A percentile compares a stretch with the other conserved stretches of the same genome.
Conservation (phyloP, 2,888 invertebrate species). For the Tanytarsus gracilentus region DNA sequence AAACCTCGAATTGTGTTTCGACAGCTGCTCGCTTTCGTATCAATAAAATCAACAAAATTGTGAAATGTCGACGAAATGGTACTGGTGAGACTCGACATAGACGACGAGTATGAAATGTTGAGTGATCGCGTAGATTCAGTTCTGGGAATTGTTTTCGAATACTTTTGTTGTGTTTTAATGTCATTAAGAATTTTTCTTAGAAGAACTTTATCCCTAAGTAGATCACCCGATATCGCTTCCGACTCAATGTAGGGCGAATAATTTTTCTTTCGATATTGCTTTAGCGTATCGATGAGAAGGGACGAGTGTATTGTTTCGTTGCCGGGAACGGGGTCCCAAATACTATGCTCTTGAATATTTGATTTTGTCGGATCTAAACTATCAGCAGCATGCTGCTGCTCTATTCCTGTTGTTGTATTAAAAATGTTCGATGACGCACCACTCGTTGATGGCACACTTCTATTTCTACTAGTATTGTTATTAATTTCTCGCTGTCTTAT, state of each 20-base stretch:
- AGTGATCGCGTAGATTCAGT: slow-evolving; percentile 39
- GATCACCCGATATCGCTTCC: slow-evolving; percentile 60
- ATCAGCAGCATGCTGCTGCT: background rate
- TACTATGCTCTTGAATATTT: slow-evolving; percentile 26
- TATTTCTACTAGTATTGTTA: background rate
- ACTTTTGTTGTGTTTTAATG: slow-evolving; percentile 53
- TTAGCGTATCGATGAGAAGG: slow-evolving; percentile 15
- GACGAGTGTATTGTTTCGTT: slow-evolving; percentile 20
- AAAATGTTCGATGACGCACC: background rate
- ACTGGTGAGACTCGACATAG: slow-evolving; percentile 34
- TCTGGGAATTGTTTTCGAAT: slow-evolving; percentile 29
- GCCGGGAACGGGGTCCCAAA: slow-evolving; percentile 21
- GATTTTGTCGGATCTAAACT: slow-evolving; percentile 18
- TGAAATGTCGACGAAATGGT: slow-evolving; percentile 26
- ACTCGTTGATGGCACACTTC: slow-evolving; percentile 19
- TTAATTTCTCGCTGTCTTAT: background rate
- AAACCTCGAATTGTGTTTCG: slow-evolving; percentile 17
- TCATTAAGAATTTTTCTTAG: slow-evolving; percentile 66
- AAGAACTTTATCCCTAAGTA: slow-evolving; percentile 62
- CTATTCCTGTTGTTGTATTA: background rate
- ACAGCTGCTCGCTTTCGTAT: slow-evolving; percentile 21
- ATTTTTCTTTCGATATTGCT: slow-evolving; percentile 28
- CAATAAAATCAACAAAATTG: slow-evolving; percentile 25
- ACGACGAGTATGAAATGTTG: slow-evolving; percentile 37
- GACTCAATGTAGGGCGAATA: slow-evolving; percentile 41